Base-by-base conservation (phyloP, 2,888 invertebrate genomes). In the Elmis aenea region DNA sequence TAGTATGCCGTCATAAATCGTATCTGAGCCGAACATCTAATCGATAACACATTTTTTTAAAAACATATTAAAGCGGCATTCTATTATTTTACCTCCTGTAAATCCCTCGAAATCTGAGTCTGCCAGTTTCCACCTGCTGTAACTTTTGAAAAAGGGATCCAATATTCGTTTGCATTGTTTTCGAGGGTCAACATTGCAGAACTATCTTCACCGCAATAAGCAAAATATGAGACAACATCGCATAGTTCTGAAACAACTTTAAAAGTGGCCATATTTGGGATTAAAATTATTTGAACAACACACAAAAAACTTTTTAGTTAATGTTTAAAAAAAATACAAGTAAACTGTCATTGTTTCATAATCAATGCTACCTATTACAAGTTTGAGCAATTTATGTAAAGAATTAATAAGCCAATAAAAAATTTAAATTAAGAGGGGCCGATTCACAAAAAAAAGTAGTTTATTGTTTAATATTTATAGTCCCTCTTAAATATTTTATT, bases 111-210 rank as follows among this genome's bases (percentile, higher is more conserved):
- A 10, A 56, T 38, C 13, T 54, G 41, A 13, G 42, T 47, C 3
- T 48, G 33, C 59, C 62, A 62, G 5, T 54, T 50, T 3, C 38
- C 39, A 8, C 50, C 54, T 3, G 44, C 20, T 10, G 41, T 11
- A 6, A 55, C 51, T 50, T 55, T 61, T 3, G 52, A 42, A 3
- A 52, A 52, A 5, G 66, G 64, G 33, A 66, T 45, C 59, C 61
- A 62, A 36, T 57, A 61, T 28, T 63, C 62, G 18, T 50, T 50
- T n/a, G 51, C 48, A 8, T 42, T 43, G 9, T 38, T 34, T 24
- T 62, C 61, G 6, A 57, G 38, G 2, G 51, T 51, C 13, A 62
- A 35, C 54, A 65, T 42, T 18, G 61, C 38, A n/a, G 61, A 55
- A 13, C 38, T 42, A 23, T 65, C 65, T 3, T 44, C 38, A 0